Percentiles rank a stretch among this genome's conserved stretches.
Evolutionary conservation across 2,888 invertebrate species (phyloP).

Genomic region (Phortica magna): DNA sequence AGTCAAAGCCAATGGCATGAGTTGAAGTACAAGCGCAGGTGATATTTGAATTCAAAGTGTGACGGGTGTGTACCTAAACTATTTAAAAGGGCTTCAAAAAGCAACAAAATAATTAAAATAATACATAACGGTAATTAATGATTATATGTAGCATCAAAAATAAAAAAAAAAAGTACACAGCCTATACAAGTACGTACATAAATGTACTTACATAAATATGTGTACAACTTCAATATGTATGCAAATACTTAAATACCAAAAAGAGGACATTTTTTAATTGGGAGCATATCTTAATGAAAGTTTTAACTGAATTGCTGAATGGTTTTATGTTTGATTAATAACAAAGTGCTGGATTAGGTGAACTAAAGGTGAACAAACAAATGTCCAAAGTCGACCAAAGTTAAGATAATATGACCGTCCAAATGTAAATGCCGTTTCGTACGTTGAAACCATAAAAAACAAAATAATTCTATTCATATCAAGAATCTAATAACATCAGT

Average conservation of each 20-base stretch:
- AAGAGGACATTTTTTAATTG: constrained; percentile 3
- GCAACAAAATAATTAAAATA: no score
- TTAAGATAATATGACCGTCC: background rate
- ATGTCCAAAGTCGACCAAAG: no score
- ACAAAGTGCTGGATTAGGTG: background rate
- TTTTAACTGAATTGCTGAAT: constrained; percentile 13
- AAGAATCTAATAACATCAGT: background rate
- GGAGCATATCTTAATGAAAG: constrained; percentile 18
- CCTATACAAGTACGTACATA: background rate
- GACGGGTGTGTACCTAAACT: no score
- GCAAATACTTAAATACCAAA: background rate
- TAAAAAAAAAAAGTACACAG: background rate
- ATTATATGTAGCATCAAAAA: no score
- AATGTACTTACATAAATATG: no score
- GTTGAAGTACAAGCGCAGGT: no score
- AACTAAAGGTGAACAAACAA: background rate
- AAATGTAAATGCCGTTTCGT: background rate
- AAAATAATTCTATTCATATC: background rate
- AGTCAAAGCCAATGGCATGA: no score
- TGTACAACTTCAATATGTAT: no score
- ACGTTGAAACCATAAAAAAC: background rate
- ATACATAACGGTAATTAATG: no score
- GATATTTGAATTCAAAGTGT: no score
- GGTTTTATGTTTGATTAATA: background rate
- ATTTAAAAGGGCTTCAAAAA: no score